Percentiles rank a stretch among this genome's conserved stretches.
phyloP scores from a whole-genome alignment of 2,113 vertebrate species.

The Eidolon helvum region DNA sequence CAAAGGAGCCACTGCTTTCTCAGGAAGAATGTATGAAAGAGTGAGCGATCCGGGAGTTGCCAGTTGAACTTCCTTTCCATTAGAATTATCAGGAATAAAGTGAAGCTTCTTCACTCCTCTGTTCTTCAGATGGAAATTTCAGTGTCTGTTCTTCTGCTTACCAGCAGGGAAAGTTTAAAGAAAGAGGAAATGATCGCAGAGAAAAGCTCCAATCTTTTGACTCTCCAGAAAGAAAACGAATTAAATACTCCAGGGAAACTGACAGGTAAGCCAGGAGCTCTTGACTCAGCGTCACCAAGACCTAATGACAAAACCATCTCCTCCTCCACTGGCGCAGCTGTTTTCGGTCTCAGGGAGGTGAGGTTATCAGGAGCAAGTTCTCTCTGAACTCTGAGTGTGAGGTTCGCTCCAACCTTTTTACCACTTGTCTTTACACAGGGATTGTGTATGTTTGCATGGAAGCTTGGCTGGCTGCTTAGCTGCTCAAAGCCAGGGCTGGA shows the following conservation, averaged over 20 bases:
- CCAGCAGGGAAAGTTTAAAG: slow-evolving; percentile 84
- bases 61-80: background rate
- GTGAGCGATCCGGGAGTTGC: background rate
- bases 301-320: background rate
- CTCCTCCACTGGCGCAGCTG: background rate
- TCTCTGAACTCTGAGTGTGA: background rate
- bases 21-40: background rate
- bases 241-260: slow-evolving; percentile 79
- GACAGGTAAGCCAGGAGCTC: slow-evolving; percentile 79
- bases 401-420: background rate
- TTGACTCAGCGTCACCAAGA: background rate
- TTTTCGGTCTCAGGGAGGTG: background rate
- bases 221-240: slow-evolving; percentile 85
- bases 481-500: background rate
- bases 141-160: slow-evolving; percentile 47
- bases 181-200: slow-evolving; percentile 83
- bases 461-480: background rate
- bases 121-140: background rate
- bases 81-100: background rate
- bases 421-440: background rate
- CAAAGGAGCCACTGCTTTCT: background rate
- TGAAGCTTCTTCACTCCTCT: background rate
- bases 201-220: slow-evolving; percentile 84
- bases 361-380: background rate
- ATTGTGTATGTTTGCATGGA: background rate